Evolutionary conservation across 2,113 vertebrate species (phyloP).

Genomic region (Microtus pennsylvanicus): DNA sequence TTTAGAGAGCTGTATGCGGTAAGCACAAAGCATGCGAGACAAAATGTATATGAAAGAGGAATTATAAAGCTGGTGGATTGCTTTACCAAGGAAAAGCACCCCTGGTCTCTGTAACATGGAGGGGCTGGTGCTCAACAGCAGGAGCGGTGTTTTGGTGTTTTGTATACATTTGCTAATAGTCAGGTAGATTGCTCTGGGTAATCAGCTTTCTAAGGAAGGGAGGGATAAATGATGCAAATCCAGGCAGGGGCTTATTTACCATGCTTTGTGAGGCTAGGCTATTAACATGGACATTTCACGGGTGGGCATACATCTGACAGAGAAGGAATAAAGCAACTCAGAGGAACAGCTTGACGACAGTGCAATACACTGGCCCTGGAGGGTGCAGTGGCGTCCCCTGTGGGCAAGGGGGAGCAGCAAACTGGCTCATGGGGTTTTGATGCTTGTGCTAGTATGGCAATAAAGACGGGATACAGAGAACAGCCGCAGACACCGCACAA

Average conservation of each 20-base stretch:
- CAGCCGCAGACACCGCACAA: background rate
- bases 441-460: background rate
- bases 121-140: background rate
- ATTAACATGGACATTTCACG: slow-evolving; percentile 29
- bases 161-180: background rate
- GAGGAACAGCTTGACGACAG: background rate
- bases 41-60: too few species aligned
- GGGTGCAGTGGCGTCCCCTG: background rate
- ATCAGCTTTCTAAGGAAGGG: background rate
- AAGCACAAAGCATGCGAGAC: background rate
- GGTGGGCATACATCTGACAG: background rate
- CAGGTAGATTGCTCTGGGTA: background rate
- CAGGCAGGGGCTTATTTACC: background rate
- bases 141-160: background rate
- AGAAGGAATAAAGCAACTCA: background rate
- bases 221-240: background rate
- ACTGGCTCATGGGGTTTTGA: background rate
- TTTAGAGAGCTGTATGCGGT: background rate
- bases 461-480: background rate
- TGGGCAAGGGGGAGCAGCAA: background rate
- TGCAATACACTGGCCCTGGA: background rate
- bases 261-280: background rate
- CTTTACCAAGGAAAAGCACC: background rate
- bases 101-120: background rate
- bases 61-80: background rate